phyloP scores from a whole-genome alignment of 1,140 invertebrate genomes.

The Meloidogyne exigua region DNA sequence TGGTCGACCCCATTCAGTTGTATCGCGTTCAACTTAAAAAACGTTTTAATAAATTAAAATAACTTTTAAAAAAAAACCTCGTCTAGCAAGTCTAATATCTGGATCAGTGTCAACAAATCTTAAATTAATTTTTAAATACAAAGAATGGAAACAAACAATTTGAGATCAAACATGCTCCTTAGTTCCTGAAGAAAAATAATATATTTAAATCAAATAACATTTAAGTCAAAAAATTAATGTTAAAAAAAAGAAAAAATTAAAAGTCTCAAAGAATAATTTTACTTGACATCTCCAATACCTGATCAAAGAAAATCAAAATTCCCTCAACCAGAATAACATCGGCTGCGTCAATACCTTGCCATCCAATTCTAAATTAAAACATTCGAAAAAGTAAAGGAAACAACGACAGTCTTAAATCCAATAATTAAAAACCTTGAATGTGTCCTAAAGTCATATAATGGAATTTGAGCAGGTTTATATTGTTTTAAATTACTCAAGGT shows the following conservation, averaged over 20 bases:
- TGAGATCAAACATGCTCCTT: constrained; percentile 93
- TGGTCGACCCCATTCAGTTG: constrained; percentile 79
- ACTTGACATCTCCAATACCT: constrained; percentile 63
- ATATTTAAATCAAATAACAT: too few species aligned
- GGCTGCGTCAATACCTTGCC: constrained; percentile 85
- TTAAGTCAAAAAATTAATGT: too few species aligned
- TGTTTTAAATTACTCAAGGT: constrained; percentile 78
- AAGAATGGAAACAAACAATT: constrained; percentile 69
- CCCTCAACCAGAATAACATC: constrained; percentile 97
- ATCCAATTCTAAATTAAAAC: constrained; percentile 70
- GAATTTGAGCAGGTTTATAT: constrained; percentile 81
- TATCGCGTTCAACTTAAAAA: constrained; percentile 55
- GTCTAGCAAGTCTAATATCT: constrained; percentile 86
- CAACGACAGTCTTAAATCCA: constrained; percentile 29
- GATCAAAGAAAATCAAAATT: constrained; percentile 95
- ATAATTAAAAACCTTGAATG: constrained; percentile 73
- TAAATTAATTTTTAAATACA: background rate
- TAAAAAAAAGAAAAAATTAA: too few species aligned
- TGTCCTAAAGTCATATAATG: constrained; percentile 83
- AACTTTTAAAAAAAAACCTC: constrained; percentile 74
- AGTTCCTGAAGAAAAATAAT: constrained; percentile 71
- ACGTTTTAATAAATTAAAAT: background rate
- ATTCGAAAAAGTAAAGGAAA: background rate
- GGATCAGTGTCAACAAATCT: constrained; percentile 95
- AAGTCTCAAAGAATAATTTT: too few species aligned